Conservation (phyloP, 2,797 vertebrate species). For the Anableps anableps region DNA sequence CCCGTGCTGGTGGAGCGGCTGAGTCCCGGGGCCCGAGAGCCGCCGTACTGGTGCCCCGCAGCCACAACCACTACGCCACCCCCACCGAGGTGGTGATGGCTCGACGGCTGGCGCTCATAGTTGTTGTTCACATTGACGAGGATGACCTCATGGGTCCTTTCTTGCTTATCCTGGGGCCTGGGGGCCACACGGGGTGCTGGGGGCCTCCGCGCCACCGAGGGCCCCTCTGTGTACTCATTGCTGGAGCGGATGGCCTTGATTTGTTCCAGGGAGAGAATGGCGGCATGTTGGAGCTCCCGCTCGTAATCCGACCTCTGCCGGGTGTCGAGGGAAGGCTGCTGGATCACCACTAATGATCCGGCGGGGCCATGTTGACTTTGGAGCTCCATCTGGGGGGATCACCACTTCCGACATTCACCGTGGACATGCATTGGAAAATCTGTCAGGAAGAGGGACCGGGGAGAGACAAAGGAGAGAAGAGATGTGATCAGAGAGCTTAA, state of each 20-base stretch:
- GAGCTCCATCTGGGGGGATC: constrained; percentile 95
- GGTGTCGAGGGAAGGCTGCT: constrained; percentile 89
- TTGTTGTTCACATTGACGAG: constrained; percentile 95
- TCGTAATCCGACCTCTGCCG: constrained; percentile 89
- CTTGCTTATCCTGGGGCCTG: constrained; percentile 88
- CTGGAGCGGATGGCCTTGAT: constrained; percentile 95
- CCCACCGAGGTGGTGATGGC: constrained; percentile 63
- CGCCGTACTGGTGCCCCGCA: constrained; percentile 63
- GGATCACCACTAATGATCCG: constrained; percentile 89
- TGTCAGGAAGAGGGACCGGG: constrained; percentile 57
- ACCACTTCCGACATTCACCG: constrained; percentile 90
- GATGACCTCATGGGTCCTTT: constrained; percentile 95
- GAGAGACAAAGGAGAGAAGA: constrained; percentile 58
- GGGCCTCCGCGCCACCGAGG: constrained; percentile 85
- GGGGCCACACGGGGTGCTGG: constrained; percentile 81
- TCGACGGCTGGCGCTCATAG: constrained; percentile 83
- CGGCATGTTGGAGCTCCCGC: constrained; percentile 85
- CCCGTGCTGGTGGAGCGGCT: constrained; percentile 94
- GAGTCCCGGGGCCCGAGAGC: constrained; percentile 82
- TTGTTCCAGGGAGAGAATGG: constrained; percentile 96
- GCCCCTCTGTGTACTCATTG: constrained; percentile 97
- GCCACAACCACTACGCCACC: constrained; percentile 60
- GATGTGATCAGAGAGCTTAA: constrained; percentile 56
- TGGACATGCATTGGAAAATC: constrained; percentile 96
- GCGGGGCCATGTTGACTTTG: constrained; percentile 90